Percentiles rank a stretch among this genome's conserved stretches.
Conservation (phyloP, 2,888 invertebrate species). For the Iphiclides podalirius region DNA sequence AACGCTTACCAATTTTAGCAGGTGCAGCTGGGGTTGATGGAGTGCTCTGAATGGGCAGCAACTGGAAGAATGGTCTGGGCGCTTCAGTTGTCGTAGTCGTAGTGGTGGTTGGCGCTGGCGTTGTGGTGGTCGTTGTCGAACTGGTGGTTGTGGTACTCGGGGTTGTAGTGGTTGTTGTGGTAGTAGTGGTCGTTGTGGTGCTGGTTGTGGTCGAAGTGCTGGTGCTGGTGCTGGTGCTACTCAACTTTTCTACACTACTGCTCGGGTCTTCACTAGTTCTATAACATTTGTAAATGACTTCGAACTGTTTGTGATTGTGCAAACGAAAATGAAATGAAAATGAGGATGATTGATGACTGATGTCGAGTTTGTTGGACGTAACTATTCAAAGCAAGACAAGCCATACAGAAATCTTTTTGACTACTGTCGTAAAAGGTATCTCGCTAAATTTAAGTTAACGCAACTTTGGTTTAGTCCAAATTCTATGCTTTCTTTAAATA, state of each 20-base stretch:
- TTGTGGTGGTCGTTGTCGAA: conserved; percentile 55
- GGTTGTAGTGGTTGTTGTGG: conserved; percentile 59
- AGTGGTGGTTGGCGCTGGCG: conserved; percentile 46
- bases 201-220: conserved; percentile 50
- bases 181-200: conserved; percentile 51
- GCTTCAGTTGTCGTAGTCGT: conserved; percentile 44
- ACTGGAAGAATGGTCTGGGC: conserved; percentile 62
- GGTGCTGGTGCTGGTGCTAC: conserved; percentile 37
- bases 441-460: too few relatives aligned
- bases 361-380: too few relatives aligned
- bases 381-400: too few relatives aligned
- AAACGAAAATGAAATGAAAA: not conserved
- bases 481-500: too few relatives aligned
- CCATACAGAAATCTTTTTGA: too few relatives aligned
- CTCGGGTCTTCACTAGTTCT: conserved; percentile 42
- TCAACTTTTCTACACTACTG: conserved; percentile 50
- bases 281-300: conserved; percentile 23
- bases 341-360: not conserved
- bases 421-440: too few relatives aligned
- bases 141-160: conserved; percentile 64
- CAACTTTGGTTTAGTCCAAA: too few relatives aligned
- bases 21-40: conserved; percentile 41
- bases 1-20: conserved; percentile 49
- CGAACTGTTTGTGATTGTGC: conserved; percentile 16
- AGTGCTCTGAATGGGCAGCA: conserved; percentile 60